These are phyloP conservation scores for Psilopogon haemacephalus DNA, from an alignment of 2,113 vertebrate species.

Conservation along the genomic window DNA sequence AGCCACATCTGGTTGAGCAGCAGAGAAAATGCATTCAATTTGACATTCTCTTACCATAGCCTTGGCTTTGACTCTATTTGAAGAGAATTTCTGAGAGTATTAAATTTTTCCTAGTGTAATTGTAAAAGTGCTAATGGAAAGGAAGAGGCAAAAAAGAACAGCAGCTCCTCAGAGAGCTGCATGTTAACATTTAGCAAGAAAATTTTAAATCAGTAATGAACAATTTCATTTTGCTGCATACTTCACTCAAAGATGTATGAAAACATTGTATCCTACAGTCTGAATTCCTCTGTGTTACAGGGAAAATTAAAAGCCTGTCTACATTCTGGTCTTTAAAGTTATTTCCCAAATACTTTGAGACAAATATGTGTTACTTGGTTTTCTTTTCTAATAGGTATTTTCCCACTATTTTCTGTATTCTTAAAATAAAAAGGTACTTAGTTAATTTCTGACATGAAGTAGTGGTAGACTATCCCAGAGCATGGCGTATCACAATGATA, in stretches of 20 bases:
- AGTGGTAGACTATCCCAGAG: background rate
- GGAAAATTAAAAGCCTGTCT: background rate
- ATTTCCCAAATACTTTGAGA: background rate
- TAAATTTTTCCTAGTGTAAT: background rate
- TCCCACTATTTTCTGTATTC: background rate
- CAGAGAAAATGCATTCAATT: background rate
- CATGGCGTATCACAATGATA: background rate
- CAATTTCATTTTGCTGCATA: background rate
- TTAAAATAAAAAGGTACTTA: background rate
- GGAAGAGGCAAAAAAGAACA: constrained; percentile 18
- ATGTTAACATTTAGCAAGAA: background rate
- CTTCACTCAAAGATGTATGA: background rate
- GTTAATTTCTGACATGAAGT: background rate
- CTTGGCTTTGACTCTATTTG: constrained; percentile 2
- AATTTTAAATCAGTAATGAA: constrained; percentile 48
- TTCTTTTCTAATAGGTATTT: background rate
- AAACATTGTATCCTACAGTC: background rate
- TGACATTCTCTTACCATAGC: background rate
- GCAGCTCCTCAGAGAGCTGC: constrained; percentile 3
- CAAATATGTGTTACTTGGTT: background rate
- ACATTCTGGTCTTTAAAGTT: background rate
- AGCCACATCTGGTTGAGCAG: background rate
- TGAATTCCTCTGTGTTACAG: background rate
- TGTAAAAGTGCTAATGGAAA: background rate
- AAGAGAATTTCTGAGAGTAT: background rate